A percentile compares a stretch with the other conserved stretches of the same genome.
Evolutionary conservation across 2,113 vertebrate genomes (phyloP).

Genomic region (Polypterus senegalus): DNA sequence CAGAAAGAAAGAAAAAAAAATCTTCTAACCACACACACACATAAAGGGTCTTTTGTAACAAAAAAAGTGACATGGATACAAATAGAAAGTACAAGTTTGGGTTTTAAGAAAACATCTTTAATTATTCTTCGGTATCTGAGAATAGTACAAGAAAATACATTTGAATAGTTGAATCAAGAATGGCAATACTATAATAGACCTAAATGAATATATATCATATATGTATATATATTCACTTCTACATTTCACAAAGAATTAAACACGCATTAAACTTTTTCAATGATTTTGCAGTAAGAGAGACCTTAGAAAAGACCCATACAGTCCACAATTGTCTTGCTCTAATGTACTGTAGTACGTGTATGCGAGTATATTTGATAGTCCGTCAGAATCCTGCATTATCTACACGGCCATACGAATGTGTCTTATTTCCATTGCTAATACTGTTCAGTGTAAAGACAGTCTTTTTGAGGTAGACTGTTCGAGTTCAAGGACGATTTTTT

Average conservation of each 20-base stretch:
- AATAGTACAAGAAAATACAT: conserved; percentile 57
- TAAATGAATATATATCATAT: conserved; percentile 42
- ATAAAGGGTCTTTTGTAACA: too few species aligned
- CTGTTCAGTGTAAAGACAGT: conserved; percentile 91
- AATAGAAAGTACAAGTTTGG: conserved; percentile 13
- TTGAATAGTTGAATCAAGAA: conserved; percentile 46
- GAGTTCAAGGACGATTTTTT: conserved; percentile 77
- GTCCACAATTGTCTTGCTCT: conserved; percentile 65
- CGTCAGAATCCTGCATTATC: conserved; percentile 65
- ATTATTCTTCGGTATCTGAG: conserved; percentile 47
- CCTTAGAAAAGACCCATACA: conserved; percentile 68
- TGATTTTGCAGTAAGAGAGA: conserved; percentile 45
- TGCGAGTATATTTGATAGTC: conserved; percentile 66
- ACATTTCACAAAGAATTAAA: conserved; percentile 47
- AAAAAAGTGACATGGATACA: neutral
- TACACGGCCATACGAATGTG: conserved; percentile 65
- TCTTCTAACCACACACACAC: too few species aligned
- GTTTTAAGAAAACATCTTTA: conserved; percentile 53
- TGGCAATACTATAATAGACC: conserved; percentile 46
- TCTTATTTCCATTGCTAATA: conserved; percentile 69
- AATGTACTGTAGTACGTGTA: conserved; percentile 37
- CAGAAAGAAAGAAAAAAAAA: too few species aligned
- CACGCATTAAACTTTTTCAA: conserved; percentile 36
- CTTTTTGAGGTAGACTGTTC: conserved; percentile 96
- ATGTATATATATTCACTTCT: conserved; percentile 25